These are phyloP conservation scores for Andricus curvator DNA, from an alignment of 2,888 invertebrate genomes.

Conservation along the genomic window DNA sequence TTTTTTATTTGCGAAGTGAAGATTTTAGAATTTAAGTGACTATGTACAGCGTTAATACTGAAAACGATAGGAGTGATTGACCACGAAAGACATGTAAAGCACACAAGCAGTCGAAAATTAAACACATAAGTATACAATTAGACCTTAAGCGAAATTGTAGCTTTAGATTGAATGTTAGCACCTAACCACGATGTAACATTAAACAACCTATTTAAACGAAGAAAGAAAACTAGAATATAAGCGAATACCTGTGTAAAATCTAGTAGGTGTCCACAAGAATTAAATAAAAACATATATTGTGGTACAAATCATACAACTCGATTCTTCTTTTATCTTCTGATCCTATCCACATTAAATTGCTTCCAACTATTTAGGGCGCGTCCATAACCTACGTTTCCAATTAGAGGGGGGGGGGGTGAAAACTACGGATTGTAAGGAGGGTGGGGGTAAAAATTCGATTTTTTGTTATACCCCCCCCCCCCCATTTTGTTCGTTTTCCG, in stretches of 20 bases:
- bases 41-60: slow-evolving; percentile 48
- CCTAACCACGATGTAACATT: slow-evolving; percentile 76
- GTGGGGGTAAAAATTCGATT: no score
- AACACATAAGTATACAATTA: slow-evolving; percentile 77
- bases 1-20: slow-evolving; percentile 6
- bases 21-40: neutral
- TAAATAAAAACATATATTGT: slow-evolving; percentile 78
- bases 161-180: slow-evolving; percentile 77
- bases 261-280: slow-evolving; percentile 78
- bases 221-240: slow-evolving; percentile 72
- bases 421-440: no score
- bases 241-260: slow-evolving; percentile 78
- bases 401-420: no score
- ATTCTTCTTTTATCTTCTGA: neutral
- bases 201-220: slow-evolving; percentile 76
- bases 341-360: no score
- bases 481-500: no score
- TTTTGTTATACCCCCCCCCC: neutral
- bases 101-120: slow-evolving; percentile 67
- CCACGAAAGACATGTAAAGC: slow-evolving; percentile 69
- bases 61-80: slow-evolving; percentile 62
- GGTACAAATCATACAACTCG: slow-evolving; percentile 73
- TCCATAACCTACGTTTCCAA: no score
- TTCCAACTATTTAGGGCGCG: neutral
- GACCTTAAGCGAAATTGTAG: slow-evolving; percentile 74